phyloP scores from a whole-genome alignment of 2,797 vertebrate genomes.

The Pogoniulus pusillus region DNA sequence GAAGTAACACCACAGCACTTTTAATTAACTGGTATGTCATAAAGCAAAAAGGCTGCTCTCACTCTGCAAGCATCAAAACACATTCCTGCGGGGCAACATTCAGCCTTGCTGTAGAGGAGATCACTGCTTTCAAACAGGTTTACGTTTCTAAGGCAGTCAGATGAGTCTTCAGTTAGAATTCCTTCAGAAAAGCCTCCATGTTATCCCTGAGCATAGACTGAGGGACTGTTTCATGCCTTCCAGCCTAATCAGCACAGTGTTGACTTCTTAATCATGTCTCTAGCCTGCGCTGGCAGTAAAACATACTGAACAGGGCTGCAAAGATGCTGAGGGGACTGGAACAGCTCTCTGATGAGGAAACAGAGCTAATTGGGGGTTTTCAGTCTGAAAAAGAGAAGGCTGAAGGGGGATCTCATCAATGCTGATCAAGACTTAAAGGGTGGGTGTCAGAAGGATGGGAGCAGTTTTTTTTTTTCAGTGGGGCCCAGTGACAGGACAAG shows the following conservation, averaged over 20 bases:
- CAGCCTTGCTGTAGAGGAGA: not conserved
- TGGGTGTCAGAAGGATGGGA: too few relatives aligned
- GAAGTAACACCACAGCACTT: not conserved
- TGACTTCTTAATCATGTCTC: not conserved
- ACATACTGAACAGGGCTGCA: too few relatives aligned
- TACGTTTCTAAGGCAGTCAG: not conserved
- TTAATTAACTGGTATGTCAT: conserved; percentile 4
- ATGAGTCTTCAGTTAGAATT: not conserved
- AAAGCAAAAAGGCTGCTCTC: not conserved
- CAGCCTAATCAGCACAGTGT: rapidly evolving
- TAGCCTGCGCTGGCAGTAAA: not conserved
- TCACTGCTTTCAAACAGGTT: not conserved
- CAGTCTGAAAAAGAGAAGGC: too few relatives aligned
- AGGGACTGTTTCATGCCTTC: not conserved
- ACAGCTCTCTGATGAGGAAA: too few relatives aligned
- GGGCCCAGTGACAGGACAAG: not conserved
- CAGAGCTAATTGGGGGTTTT: too few relatives aligned
- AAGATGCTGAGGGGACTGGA: too few relatives aligned
- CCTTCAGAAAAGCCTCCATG: not conserved
- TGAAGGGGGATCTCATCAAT: too few relatives aligned
- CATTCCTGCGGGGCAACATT: not conserved
- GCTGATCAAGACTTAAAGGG: too few relatives aligned
- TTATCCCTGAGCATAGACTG: not conserved
- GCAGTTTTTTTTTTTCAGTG: not conserved
- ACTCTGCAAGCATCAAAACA: not conserved